Conservation (phyloP, 2,797 vertebrate genomes). For the Aulostomus chinensis region DNA sequence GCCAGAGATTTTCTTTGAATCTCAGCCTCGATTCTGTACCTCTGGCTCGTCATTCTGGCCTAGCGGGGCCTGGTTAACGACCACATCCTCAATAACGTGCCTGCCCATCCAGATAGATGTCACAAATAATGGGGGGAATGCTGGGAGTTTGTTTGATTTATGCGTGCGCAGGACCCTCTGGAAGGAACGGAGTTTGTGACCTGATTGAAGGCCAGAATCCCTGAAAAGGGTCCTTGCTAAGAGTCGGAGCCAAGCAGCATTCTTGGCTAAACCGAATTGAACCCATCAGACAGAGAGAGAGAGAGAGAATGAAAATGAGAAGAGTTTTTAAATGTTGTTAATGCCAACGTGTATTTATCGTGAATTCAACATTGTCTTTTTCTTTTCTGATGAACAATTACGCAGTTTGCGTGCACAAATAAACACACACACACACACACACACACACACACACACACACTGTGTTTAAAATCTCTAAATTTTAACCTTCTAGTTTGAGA, state of each 20-base stretch:
- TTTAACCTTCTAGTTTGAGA: constrained; percentile 14
- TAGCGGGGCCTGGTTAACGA: constrained; percentile 22
- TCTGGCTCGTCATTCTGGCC: constrained; percentile 23
- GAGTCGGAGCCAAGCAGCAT: constrained; percentile 27
- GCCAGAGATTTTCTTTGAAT: constrained; percentile 39
- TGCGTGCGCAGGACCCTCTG: constrained; percentile 33
- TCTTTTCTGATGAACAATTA: constrained; percentile 15
- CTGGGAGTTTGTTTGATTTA: constrained; percentile 53
- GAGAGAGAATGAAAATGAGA: not conserved
- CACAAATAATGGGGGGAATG: constrained; percentile 39
- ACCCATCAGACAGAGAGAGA: constrained; percentile 28
- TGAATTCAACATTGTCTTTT: constrained; percentile 9
- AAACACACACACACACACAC: constrained; percentile 15
- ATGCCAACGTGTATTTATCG: constrained; percentile 6
- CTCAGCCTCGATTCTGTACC: constrained; percentile 22
- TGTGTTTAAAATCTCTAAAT: constrained; percentile 13
- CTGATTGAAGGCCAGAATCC: constrained; percentile 40
- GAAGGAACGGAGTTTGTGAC: constrained; percentile 49
- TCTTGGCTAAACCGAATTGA: constrained; percentile 30
- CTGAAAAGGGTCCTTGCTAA: constrained; percentile 49
- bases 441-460: constrained; percentile 8
- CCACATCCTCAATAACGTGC: constrained; percentile 51
- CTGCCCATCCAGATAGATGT: constrained; percentile 59
- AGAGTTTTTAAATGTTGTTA: constrained; percentile 12
- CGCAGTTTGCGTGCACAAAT: constrained; percentile 15